Conservation (phyloP, 2,888 invertebrate species). For the Tanypteryx hageni region DNA sequence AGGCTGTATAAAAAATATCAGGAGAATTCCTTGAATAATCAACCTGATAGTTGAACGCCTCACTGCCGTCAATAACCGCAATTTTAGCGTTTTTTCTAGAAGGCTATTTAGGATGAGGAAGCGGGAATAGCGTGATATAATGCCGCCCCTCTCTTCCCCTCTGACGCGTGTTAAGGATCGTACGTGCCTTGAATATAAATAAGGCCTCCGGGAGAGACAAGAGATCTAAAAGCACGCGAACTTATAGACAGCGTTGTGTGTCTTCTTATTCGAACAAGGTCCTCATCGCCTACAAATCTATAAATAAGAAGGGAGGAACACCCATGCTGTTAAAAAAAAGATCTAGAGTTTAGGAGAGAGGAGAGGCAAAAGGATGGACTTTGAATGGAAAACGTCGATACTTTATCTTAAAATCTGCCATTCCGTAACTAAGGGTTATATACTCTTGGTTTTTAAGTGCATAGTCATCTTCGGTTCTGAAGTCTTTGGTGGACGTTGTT, state of each 20-base stretch:
- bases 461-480: slow-evolving; percentile 18
- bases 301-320: slow-evolving; percentile 25
- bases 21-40: neutral
- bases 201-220: neutral
- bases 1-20: neutral
- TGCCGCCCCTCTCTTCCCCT: neutral
- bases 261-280: slow-evolving; percentile 53
- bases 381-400: neutral
- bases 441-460: slow-evolving; percentile 1
- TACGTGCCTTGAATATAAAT: slow-evolving; percentile 56
- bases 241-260: slow-evolving; percentile 38
- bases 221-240: slow-evolving; percentile 44
- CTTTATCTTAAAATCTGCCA: slow-evolving; percentile 37
- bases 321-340: neutral
- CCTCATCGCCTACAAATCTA: slow-evolving; percentile 43
- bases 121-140: slow-evolving; percentile 45
- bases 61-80: neutral
- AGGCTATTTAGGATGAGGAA: slow-evolving; percentile 44
- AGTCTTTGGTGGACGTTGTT: slow-evolving; percentile 24
- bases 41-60: neutral
- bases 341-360: neutral
- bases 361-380: neutral
- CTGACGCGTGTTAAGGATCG: slow-evolving; percentile 48
- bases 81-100: neutral
- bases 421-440: neutral